These are phyloP conservation scores for Calliphora vomitoria DNA, from an alignment of 2,888 invertebrate genomes.

Conservation along the genomic window DNA sequence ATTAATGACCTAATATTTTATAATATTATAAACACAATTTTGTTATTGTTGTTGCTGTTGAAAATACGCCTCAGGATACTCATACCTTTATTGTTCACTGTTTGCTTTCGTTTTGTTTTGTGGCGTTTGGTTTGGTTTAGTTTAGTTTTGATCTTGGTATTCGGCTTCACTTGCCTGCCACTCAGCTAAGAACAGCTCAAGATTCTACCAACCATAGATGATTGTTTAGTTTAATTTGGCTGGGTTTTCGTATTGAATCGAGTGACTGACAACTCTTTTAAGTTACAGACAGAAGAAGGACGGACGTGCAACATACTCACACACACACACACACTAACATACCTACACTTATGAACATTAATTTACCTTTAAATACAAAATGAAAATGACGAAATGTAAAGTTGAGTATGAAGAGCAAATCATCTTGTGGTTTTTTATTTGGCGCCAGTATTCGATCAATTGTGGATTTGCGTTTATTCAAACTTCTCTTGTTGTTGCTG, in stretches of 20 bases:
- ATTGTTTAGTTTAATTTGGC: constrained; percentile 60
- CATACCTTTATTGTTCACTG: constrained; percentile 33
- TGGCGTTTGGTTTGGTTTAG: constrained; percentile 24
- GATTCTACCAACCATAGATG: constrained; percentile 21
- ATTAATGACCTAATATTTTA: constrained; percentile 73
- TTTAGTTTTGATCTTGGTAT: constrained; percentile 29
- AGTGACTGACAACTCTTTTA: constrained; percentile 74
- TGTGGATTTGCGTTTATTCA: constrained; percentile 62
- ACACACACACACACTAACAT: constrained; percentile 16
- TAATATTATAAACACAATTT: constrained; percentile 53
- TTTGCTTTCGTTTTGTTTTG: constrained; percentile 44
- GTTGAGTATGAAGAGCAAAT: constrained; percentile 38
- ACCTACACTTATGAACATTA: constrained; percentile 4
- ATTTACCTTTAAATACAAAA: constrained; percentile 21
- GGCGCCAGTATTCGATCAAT: constrained; percentile 73
- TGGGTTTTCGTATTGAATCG: constrained; percentile 58
- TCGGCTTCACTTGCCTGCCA: constrained; percentile 21
- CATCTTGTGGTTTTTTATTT: constrained; percentile 66
- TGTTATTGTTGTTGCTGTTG: neutral
- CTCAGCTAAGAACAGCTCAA: constrained; percentile 5
- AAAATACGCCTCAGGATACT: constrained; percentile 61
- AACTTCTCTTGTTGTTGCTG: constrained; percentile 42
- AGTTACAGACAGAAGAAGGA: constrained; percentile 50
- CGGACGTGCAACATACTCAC: too few relatives aligned
- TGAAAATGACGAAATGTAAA: constrained; percentile 62